Evolutionary conservation across 2,888 invertebrate species (phyloP).

Genomic region (Drosophila picticornis): DNA sequence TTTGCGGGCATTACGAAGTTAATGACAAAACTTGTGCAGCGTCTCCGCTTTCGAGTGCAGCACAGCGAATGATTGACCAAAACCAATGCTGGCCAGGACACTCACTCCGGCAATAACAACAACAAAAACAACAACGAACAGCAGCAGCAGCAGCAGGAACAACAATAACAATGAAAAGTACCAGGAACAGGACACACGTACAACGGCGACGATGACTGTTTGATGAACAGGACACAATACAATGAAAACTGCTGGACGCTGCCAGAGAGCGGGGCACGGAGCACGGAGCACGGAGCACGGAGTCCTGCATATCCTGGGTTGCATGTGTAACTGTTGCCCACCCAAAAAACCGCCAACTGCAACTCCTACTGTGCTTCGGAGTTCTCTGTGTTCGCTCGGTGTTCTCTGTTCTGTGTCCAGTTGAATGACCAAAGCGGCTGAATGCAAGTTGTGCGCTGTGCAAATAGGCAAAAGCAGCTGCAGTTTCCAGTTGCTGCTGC

Average conservation of each 20-base stretch:
- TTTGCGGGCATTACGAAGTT: conserved; percentile 58
- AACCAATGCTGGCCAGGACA: conserved; percentile 42
- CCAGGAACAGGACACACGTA: conserved; percentile 9
- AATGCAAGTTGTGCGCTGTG: conserved; percentile 39
- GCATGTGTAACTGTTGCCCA: conserved; percentile 32
- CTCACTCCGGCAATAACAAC: conserved; percentile 10
- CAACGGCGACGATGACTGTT: conserved; percentile 38
- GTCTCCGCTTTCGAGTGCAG: conserved; percentile 49
- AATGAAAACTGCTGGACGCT: conserved; percentile 17
- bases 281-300: conserved; percentile 26
- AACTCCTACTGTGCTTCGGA: conserved; percentile 2
- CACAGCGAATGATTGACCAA: conserved; percentile 51
- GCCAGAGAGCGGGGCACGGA: conserved; percentile 40
- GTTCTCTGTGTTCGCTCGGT: conserved; percentile 4
- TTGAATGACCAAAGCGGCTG: conserved; percentile 54
- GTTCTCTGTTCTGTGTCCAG: conserved; percentile 29
- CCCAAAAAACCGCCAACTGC: conserved; percentile 4
- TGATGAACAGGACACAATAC: conserved; percentile 45
- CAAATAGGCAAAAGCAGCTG: conserved; percentile 69
- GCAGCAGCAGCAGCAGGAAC: neutral
- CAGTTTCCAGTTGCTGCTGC: conserved; percentile 62
- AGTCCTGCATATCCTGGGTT: conserved; percentile 41
- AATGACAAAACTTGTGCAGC: conserved; percentile 56
- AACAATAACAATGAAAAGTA: conserved; percentile 18
- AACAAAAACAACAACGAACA: neutral